These are phyloP conservation scores for Philaethria dido DNA, from an alignment of 2,888 invertebrate genomes.

Conservation along the genomic window DNA sequence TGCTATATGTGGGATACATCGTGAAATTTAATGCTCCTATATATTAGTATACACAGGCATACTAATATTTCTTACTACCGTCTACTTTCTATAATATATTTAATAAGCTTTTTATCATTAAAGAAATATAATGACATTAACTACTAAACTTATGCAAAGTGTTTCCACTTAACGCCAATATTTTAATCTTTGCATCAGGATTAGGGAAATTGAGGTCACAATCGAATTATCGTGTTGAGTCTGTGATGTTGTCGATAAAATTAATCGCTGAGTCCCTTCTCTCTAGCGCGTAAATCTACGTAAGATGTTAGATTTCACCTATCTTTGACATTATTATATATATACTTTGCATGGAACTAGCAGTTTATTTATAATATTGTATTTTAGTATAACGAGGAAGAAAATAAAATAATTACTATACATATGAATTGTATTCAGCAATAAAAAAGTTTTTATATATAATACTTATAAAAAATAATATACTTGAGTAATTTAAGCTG, in stretches of 20 bases:
- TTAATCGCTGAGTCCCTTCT: constrained; percentile 17
- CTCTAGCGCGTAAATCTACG: constrained; percentile 10
- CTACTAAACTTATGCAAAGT: constrained; percentile 7
- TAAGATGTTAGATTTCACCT: constrained; percentile 4
- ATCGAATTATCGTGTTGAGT: constrained; percentile 18
- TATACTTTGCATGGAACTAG: not conserved
- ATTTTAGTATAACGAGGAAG: too few relatives aligned
- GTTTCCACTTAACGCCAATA: constrained; percentile 2
- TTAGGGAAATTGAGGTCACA: constrained; percentile 19
- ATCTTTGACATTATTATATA: not conserved
- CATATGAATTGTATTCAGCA: too few relatives aligned
- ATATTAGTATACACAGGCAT: too few relatives aligned
- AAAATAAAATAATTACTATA: too few relatives aligned
- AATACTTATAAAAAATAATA: too few relatives aligned
- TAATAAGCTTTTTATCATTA: not conserved
- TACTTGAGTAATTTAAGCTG: too few relatives aligned
- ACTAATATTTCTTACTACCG: too few relatives aligned
- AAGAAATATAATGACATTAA: not conserved
- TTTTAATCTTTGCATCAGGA: constrained; percentile 17
- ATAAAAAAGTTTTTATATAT: too few relatives aligned
- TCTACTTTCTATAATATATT: too few relatives aligned
- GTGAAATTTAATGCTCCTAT: too few relatives aligned
- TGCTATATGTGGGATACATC: too few relatives aligned
- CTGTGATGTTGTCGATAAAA: constrained; percentile 29
- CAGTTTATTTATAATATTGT: too few relatives aligned